Base-by-base conservation (phyloP, 1,140 invertebrate species). In the Paracyclopina nana region DNA sequence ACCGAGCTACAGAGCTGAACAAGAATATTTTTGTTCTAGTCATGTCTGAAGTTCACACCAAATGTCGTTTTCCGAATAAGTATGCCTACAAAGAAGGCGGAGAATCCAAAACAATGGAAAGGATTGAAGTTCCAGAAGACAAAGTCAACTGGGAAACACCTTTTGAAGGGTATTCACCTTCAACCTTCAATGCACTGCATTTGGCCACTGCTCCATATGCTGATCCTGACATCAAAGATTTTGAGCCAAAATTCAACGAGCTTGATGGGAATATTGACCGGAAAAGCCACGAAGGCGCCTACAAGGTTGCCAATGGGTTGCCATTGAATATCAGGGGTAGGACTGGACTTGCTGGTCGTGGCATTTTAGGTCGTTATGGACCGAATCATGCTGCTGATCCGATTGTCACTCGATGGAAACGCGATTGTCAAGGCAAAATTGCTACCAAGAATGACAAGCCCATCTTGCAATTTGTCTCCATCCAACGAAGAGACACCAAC, bases 301-400 rank as follows among this genome's bases (percentile, higher is more conserved):
- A 92, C 65, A 46, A 61, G 51, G 64, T 88, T 25, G 61, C 60
- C 14, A 59, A 68, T 6, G 60, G 77, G 57, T 49, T 56, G n/a
- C 67, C 67, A 43, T 25, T 53, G 27, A 61, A 55, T n/a, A 43
- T 46, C 30, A 25, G 16, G 38, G 16, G 25, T 20, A 16, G 20
- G 8, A 42, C 26, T 16, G 24, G 68, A 68, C 1, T 65, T 66
- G 58, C 82, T 41, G 83, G 83, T 0, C 63, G 84, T 57, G 86
- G 86, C 25, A 58, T 78, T 2, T 66, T 96, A 8, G 86, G 88
- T 0, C 71, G 79, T 27, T 96, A 88, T 87, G 91, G 88, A 6
- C 87, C 87, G 11, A 95, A 95, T 65, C 85, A 90, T 70, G 86
- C 86, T 8, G 84, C 79, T 1, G 84, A 91, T 70, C 80, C 83